Percentiles rank a stretch among this genome's conserved stretches.
Evolutionary conservation across 2,797 vertebrate genomes (phyloP).

Genomic region (Alosa sapidissima): DNA sequence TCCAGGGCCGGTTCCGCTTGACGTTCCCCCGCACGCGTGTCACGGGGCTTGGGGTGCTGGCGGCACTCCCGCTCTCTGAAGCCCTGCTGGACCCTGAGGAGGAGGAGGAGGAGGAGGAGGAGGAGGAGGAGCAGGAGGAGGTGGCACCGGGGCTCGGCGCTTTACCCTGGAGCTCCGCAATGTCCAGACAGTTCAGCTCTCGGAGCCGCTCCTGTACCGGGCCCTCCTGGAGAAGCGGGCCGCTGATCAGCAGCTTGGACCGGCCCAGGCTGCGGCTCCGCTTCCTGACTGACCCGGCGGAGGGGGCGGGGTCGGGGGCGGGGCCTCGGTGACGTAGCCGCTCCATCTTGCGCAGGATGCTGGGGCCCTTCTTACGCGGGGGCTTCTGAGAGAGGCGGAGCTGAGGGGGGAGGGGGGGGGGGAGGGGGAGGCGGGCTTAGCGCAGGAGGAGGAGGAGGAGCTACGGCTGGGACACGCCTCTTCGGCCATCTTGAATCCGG

Average conservation of each 20-base stretch:
- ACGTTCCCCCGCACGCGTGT: conserved; percentile 70
- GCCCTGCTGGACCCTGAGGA: conserved; percentile 73
- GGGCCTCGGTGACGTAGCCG: conserved; percentile 70
- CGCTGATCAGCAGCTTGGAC: conserved; percentile 60
- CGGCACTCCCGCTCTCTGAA: conserved; percentile 75
- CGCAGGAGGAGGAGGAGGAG: conserved; percentile 63
- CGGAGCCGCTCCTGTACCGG: conserved; percentile 70
- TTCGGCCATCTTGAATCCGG: background rate
- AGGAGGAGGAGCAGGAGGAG: conserved; percentile 65
- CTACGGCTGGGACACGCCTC: conserved; percentile 65
- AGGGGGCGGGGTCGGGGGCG: background rate
- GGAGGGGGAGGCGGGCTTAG: conserved; percentile 61
- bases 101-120: conserved; percentile 54
- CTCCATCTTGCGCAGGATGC: conserved; percentile 85
- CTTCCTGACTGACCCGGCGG: conserved; percentile 49
- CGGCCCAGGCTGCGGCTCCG: conserved; percentile 50
- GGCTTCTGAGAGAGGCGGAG: conserved; percentile 68
- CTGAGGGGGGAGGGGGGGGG: conserved; percentile 47
- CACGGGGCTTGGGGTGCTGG: conserved; percentile 78
- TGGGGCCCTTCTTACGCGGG: conserved; percentile 68
- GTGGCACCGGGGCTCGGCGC: conserved; percentile 49
- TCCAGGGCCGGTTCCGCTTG: conserved; percentile 58
- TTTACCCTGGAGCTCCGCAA: conserved; percentile 62
- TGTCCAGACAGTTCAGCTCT: conserved; percentile 66
- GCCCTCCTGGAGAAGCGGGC: conserved; percentile 75